Percentiles rank a stretch among this genome's conserved stretches.
Evolutionary conservation across 2,113 vertebrate genomes (phyloP).

Genomic region (Plecotus auritus): DNA sequence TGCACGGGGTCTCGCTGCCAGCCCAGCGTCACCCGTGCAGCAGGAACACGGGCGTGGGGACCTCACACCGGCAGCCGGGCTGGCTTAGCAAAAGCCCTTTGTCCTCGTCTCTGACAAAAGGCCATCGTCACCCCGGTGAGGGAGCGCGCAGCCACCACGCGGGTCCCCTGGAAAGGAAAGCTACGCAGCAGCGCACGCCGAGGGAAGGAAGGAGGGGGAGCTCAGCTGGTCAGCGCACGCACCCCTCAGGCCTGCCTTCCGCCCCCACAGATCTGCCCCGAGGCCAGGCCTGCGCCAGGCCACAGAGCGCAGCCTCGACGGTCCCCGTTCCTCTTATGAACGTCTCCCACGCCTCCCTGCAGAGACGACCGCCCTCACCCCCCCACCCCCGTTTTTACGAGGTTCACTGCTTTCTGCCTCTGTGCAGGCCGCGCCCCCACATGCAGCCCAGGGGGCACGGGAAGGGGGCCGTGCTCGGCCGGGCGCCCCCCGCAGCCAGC

Average conservation of each 20-base stretch:
- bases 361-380: background rate
- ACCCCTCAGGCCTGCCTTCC: background rate
- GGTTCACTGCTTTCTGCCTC: background rate
- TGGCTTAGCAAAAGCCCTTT: background rate
- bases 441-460: background rate
- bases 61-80: background rate
- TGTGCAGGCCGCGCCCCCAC: background rate
- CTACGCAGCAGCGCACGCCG: background rate
- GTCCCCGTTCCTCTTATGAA: background rate
- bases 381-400: background rate
- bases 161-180: background rate
- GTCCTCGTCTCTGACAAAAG: background rate
- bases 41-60: background rate
- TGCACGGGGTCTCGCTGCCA: background rate
- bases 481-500: constrained; percentile 73
- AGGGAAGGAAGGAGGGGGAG: background rate
- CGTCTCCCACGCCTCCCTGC: background rate
- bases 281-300: too few relatives aligned
- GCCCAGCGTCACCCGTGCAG: background rate
- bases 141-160: background rate
- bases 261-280: background rate
- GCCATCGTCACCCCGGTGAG: background rate
- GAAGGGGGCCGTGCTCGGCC: constrained; percentile 70
- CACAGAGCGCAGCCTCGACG: background rate
- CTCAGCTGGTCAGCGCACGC: background rate